A percentile compares a stretch with the other conserved stretches of the same genome.
phyloP scores from a whole-genome alignment of 2,797 vertebrate genomes.

The Emys orbicularis region DNA sequence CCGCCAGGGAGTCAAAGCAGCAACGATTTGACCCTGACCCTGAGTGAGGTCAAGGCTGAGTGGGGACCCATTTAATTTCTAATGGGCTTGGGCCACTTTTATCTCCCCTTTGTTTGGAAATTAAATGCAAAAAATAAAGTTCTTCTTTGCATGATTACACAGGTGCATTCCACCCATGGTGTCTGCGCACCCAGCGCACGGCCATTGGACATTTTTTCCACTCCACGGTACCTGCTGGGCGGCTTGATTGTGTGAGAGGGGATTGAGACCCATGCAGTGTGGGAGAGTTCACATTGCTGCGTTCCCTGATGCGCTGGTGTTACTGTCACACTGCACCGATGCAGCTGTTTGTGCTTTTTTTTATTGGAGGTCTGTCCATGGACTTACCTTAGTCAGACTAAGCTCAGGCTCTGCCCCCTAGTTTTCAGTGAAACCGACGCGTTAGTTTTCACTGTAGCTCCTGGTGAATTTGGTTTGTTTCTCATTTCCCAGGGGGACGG shows the following conservation, averaged over 20 bases:
- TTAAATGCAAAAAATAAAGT: background rate
- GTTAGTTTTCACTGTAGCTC: background rate
- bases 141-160: background rate
- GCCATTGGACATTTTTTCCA: too few species aligned
- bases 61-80: background rate
- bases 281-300: background rate
- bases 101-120: background rate
- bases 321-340: too few species aligned
- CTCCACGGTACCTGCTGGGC: too few species aligned
- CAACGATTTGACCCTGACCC: background rate
- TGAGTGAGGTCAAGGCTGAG: background rate
- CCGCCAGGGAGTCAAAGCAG: background rate
- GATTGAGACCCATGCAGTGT: background rate
- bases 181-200: too few species aligned
- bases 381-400: too few species aligned
- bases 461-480: background rate
- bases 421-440: background rate
- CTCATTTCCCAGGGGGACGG: constrained; percentile 35
- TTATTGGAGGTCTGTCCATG: too few species aligned
- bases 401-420: background rate
- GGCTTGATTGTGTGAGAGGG: background rate
- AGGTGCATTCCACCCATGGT: background rate
- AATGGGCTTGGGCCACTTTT: background rate
- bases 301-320: too few species aligned
- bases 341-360: too few species aligned